These are phyloP conservation scores for Cercopithecus mona DNA, from an alignment of 2,113 vertebrate genomes.

Conservation along the genomic window DNA sequence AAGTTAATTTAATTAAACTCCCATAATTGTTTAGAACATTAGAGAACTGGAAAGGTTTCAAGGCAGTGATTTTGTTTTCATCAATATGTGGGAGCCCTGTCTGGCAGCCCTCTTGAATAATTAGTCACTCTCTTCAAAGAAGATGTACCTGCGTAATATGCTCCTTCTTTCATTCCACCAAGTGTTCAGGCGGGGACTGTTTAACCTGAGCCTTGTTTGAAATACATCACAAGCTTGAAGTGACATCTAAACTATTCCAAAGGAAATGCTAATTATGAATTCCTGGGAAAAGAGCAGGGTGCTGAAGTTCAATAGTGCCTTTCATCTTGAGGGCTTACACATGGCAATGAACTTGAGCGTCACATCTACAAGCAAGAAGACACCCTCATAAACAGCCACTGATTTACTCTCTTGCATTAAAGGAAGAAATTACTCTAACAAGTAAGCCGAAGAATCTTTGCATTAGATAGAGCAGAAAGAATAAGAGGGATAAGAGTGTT, in stretches of 20 bases:
- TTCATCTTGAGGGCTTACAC: neutral
- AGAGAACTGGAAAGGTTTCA: neutral
- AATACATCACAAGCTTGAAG: neutral
- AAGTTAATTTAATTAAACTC: conserved; percentile 11
- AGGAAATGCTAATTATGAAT: neutral
- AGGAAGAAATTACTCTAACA: neutral
- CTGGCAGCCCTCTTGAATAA: neutral
- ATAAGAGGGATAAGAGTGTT: neutral
- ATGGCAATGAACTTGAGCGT: neutral
- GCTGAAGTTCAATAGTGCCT: neutral
- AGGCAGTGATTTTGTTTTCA: neutral
- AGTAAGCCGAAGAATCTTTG: neutral
- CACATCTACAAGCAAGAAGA: neutral
- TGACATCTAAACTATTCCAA: neutral
- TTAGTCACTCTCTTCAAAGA: neutral
- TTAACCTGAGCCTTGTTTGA: neutral
- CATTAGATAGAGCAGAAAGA: neutral
- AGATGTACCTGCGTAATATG: neutral
- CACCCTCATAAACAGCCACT: neutral
- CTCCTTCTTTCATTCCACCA: neutral
- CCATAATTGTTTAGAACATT: neutral
- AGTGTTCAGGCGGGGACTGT: neutral
- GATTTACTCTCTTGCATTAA: neutral
- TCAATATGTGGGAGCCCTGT: neutral
- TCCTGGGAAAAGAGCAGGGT: neutral